Evolutionary conservation across 1,140 invertebrate genomes (phyloP).

Genomic region (Lysiphlebus fabarum): DNA sequence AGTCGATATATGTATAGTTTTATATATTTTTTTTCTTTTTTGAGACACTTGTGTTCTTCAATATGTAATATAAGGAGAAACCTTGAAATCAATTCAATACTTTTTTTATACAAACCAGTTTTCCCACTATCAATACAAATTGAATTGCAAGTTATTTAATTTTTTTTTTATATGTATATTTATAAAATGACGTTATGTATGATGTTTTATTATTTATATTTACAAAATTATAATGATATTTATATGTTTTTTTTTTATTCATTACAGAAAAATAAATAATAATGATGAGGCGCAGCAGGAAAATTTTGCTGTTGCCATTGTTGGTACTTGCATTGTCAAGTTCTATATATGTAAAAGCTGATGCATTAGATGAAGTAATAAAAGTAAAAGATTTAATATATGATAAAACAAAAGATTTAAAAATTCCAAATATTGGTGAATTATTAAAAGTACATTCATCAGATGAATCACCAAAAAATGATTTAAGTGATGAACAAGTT

Average conservation of each 20-base stretch:
- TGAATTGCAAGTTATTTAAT: not conserved
- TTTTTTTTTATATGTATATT: not conserved
- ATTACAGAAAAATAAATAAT: conserved; percentile 33
- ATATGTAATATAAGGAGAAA: too few species aligned
- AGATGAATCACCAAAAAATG: not conserved
- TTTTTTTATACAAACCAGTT: not conserved
- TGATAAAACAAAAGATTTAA: conserved; percentile 7
- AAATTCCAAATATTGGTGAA: not conserved
- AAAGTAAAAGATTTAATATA: not conserved
- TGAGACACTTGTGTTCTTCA: too few species aligned
- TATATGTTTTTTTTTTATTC: conserved; percentile 17
- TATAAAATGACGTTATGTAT: not conserved
- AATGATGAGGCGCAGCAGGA: conserved; percentile 38
- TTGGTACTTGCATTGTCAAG: conserved; percentile 11
- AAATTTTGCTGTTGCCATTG: conserved; percentile 40
- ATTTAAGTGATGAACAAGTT: not conserved
- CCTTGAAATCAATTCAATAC: too few species aligned
- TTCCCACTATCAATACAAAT: not conserved
- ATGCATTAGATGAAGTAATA: conserved; percentile 5
- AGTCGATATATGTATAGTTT: too few species aligned
- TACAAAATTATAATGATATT: not conserved
- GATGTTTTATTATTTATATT: not conserved
- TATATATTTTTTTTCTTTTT: too few species aligned
- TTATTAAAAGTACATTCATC: not conserved
- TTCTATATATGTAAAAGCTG: conserved; percentile 2